Conservation (phyloP, 2,888 invertebrate genomes). For the Nomada fucata region DNA sequence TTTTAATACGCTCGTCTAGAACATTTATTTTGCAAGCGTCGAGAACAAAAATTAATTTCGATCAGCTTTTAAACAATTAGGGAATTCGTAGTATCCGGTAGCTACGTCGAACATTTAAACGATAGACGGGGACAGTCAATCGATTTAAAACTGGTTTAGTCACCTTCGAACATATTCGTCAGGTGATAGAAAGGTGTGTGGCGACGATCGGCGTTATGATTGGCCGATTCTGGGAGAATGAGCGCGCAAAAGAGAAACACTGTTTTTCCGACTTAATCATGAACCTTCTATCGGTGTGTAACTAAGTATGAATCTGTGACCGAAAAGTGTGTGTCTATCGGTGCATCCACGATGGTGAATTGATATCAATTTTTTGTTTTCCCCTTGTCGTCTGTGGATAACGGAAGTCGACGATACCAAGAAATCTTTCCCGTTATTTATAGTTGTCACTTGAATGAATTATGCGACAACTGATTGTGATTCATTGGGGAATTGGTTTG, state of each 20-base stretch:
- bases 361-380: no score
- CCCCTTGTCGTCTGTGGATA: no score
- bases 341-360: background rate
- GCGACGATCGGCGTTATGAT: constrained; percentile 35
- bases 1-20: no score
- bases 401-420: no score
- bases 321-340: background rate
- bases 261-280: background rate
- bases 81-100: constrained; percentile 20
- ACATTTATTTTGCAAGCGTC: no score
- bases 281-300: background rate
- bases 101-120: constrained; percentile 19
- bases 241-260: background rate
- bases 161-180: constrained; percentile 36
- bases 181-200: constrained; percentile 57
- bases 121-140: background rate
- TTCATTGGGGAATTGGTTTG: no score
- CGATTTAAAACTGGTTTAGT: constrained; percentile 58
- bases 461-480: no score
- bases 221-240: constrained; percentile 27
- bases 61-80: constrained; percentile 11
- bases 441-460: no score
- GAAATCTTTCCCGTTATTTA: no score
- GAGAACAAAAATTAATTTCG: background rate
- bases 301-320: background rate